These are phyloP conservation scores for Drosophila pegasa DNA, from an alignment of 2,888 invertebrate species.

Conservation along the genomic window DNA sequence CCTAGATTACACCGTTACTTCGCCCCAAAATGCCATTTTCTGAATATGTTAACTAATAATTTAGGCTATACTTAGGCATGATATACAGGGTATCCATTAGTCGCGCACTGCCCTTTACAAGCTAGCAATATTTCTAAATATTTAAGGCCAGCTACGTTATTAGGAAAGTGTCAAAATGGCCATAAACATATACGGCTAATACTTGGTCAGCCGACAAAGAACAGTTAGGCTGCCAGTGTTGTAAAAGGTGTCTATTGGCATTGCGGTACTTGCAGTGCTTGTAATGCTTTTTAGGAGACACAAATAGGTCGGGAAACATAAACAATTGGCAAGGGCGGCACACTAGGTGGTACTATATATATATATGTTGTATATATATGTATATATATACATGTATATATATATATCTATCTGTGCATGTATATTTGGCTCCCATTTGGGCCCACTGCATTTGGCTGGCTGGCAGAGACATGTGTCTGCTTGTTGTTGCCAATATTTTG, in stretches of 20 bases:
- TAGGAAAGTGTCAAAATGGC: too few relatives aligned
- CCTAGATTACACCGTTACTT: too few relatives aligned
- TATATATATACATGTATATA: neutral
- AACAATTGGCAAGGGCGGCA: slow-evolving; percentile 48
- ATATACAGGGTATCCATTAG: too few relatives aligned
- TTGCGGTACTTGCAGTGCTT: neutral
- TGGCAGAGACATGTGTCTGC: slow-evolving; percentile 10
- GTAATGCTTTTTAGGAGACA: neutral
- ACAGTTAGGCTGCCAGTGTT: neutral
- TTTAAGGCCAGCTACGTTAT: too few relatives aligned
- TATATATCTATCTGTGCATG: neutral
- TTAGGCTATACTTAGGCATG: too few relatives aligned
- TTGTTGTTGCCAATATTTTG: slow-evolving; percentile 39
- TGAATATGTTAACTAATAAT: too few relatives aligned
- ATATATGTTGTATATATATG: neutral
- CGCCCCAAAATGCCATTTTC: too few relatives aligned
- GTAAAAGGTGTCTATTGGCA: neutral
- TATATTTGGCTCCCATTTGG: neutral
- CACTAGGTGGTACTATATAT: neutral
- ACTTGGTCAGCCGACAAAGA: neutral
- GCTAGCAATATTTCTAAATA: too few relatives aligned
- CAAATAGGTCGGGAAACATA: neutral
- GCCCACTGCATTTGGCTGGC: slow-evolving; percentile 39
- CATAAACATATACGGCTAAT: neutral
- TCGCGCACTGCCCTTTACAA: too few relatives aligned